Percentiles rank a stretch among this genome's conserved stretches.
These are phyloP conservation scores for Tiaroga cobitis DNA, from an alignment of 2,797 vertebrate species.

Conservation along the genomic window DNA sequence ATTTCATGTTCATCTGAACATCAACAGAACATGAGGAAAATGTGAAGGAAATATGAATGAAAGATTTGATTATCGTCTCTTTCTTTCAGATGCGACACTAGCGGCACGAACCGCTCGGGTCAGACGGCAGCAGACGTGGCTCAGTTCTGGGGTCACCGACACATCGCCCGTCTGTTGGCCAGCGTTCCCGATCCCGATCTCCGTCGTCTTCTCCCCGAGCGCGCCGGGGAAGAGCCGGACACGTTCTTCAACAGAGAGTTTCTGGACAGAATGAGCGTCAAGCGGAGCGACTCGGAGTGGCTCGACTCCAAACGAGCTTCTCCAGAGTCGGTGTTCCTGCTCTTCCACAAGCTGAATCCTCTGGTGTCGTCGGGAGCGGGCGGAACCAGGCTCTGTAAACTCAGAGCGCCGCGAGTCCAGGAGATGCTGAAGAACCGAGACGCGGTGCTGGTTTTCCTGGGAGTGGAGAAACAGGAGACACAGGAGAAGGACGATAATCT, in stretches of 20 bases:
- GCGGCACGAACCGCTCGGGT: slow-evolving; percentile 82
- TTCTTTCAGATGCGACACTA: slow-evolving; percentile 82
- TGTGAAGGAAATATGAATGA: too few species aligned
- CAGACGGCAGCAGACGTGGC: slow-evolving; percentile 91
- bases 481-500: slow-evolving; percentile 71
- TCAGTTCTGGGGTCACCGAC: slow-evolving; percentile 91
- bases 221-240: slow-evolving; percentile 67
- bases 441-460: slow-evolving; percentile 86
- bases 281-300: slow-evolving; percentile 85
- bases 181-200: slow-evolving; percentile 62
- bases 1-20: too few species aligned
- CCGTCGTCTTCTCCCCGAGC: slow-evolving; percentile 67
- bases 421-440: slow-evolving; percentile 75
- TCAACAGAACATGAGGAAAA: too few species aligned
- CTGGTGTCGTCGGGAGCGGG: slow-evolving; percentile 73
- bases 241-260: slow-evolving; percentile 88
- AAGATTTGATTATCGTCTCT: too few species aligned
- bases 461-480: slow-evolving; percentile 77
- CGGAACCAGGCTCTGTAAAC: slow-evolving; percentile 76
- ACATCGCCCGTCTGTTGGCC: slow-evolving; percentile 81
- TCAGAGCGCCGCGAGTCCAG: slow-evolving; percentile 76
- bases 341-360: slow-evolving; percentile 88
- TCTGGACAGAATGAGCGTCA: slow-evolving; percentile 86
- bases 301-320: slow-evolving; percentile 77
- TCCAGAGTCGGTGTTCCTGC: slow-evolving; percentile 81